phyloP scores from a whole-genome alignment of 2,113 vertebrate genomes.

The Alosa alosa region DNA sequence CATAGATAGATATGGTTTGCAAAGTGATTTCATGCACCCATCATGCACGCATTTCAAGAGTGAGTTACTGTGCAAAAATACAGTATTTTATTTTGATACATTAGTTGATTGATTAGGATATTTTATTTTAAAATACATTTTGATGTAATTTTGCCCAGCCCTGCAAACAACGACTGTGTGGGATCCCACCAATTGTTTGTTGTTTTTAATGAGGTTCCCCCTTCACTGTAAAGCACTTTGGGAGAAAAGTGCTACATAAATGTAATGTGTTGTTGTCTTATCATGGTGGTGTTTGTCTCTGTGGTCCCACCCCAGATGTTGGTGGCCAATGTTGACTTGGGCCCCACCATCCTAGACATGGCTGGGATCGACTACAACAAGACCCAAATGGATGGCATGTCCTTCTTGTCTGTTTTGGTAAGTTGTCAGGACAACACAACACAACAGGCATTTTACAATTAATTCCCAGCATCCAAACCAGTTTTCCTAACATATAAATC shows the following conservation, averaged over 20 bases:
- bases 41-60: no score
- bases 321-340: constrained; percentile 92
- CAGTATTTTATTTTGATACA: no score
- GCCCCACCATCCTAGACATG: constrained; percentile 94
- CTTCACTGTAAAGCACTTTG: no score
- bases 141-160: no score
- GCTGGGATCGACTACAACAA: constrained; percentile 83
- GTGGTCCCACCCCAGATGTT: constrained; percentile 72
- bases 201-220: neutral
- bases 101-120: no score
- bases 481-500: neutral
- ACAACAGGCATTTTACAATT: neutral
- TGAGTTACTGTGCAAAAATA: no score
- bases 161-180: no score
- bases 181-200: neutral
- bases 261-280: neutral
- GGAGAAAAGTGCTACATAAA: no score
- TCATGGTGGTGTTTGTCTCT: neutral
- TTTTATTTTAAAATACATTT: no score
- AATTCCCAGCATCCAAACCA: neutral
- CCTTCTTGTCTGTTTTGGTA: constrained; percentile 86
- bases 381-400: constrained; percentile 95
- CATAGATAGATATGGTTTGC: no score
- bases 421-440: constrained; percentile 35
- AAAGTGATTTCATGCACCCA: no score